These are phyloP conservation scores for Crocodylus rhombifer DNA, from an alignment of 2,797 vertebrate species.

Conservation along the genomic window DNA sequence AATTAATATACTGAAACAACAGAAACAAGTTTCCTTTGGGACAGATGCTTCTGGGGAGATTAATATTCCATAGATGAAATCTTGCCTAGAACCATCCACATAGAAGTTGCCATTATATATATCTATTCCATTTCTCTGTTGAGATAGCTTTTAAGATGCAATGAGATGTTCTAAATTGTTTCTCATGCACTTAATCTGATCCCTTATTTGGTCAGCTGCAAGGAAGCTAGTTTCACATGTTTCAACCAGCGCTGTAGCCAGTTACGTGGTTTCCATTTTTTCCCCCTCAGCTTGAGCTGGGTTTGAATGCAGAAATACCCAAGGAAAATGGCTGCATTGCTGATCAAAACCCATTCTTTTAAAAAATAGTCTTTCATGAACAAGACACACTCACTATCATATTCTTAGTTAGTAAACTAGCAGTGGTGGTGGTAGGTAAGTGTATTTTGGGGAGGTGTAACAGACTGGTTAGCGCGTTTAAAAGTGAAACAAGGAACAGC, in stretches of 20 bases:
- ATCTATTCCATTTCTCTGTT: background rate
- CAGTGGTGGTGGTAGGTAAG: no score
- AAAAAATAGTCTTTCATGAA: background rate
- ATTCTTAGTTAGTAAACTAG: background rate
- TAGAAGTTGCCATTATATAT: background rate
- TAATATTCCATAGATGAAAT: background rate
- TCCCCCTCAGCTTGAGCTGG: constrained; percentile 26
- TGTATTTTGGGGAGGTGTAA: background rate
- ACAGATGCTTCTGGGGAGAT: background rate
- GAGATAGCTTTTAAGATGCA: background rate
- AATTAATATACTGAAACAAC: background rate
- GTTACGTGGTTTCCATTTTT: background rate
- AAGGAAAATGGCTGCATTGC: background rate
- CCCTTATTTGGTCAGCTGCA: background rate
- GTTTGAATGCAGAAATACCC: constrained; percentile 9
- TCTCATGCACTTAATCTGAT: background rate
- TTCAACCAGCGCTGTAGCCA: background rate
- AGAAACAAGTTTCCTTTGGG: background rate
- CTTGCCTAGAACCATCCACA: background rate
- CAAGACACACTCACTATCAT: background rate
- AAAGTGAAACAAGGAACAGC: background rate
- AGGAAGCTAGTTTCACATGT: background rate
- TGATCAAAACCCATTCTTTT: background rate
- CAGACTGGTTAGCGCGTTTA: background rate
- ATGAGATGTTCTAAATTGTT: background rate